Base-by-base conservation (phyloP, 1,140 invertebrate species). In the Megathymus violae region DNA sequence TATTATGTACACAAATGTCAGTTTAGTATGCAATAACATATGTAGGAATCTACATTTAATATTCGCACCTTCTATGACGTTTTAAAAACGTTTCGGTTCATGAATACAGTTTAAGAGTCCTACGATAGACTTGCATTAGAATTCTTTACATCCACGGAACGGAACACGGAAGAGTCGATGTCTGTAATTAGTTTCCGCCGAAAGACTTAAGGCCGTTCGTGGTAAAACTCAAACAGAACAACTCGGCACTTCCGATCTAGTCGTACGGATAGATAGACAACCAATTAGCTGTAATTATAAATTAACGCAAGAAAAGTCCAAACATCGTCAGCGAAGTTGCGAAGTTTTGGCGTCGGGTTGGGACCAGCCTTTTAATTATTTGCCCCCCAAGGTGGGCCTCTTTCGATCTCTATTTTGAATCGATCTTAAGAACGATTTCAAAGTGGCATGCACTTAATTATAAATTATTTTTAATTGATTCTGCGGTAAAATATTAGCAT, bases 231-330 rank as follows among this genome's bases (percentile, higher is more conserved):
- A 59, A 59, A 59, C 54, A 59, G 27, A 44, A 10, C 13, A 47
- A 47, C 54, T 46, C 34, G 54, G 25, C 11, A 63, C 62, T 54
- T 17, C 17, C 50, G 43, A 36, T 38, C 62, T 38, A 63, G 51
- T 63, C 43, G 19, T 22, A 63, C 43, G 14, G 64, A 62, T 50
- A 78, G 76, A 76, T 70, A 78, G 72, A 77, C 71, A 78, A 71
- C 71, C 73, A 80, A 80, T 80, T 80, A 74, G 67, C 62, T 46
- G 65, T 76, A 80, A 80, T 80, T 80, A 80, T 80, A 80, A 80
- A 80, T 80, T 76, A 80, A 80, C 69, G 64, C 68, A 71, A 73
- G 51, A 67, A 75, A 72, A 59, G 54, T 47, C 54, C 54, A 59
- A 59, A 59, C 54, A 66, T 66, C 64, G 54, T 47, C 41, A 59